Base-by-base conservation (phyloP, 2,888 invertebrate species). In the Melangyna quadrimaculata region DNA sequence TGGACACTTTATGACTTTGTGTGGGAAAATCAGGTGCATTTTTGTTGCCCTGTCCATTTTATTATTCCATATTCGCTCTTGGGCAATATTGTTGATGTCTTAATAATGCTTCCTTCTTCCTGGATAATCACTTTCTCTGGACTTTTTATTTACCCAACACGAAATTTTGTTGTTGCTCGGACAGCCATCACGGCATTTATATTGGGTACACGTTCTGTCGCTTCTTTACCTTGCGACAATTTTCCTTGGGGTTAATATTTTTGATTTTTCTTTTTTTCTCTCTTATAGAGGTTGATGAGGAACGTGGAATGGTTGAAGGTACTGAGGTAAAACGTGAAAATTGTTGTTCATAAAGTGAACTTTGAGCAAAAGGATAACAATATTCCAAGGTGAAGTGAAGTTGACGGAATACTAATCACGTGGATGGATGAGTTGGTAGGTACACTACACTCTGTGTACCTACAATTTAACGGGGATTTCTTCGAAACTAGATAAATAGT, bases 41-140 rank as follows among this genome's bases (percentile, higher is more conserved):
- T 51, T 43, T 45, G 72, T 57, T 22, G 12, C 35, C 9, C 61
- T 69, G 78, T 65, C 57, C 69, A 9, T 70, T 72, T 84, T 84
- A 80, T 84, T 80, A 84, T 84, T 80, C 84, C 67, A 75, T 59
- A 86, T 81, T 86, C 63, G 73, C 72, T 77, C 69, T 72, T 35
- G 51, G 67, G 70, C 45, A 65, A 77, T 67, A 73, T 73, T 70
- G 61, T 81, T 86, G 81, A 86, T 70, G 86, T 81, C 86, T 86
- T 73, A 61, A 86, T 86, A 86, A 86, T 78, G 86, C 86, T 86
- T 86, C 86, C 86, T 86, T 86, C 77, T 86, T 86, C 86, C 86
- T 86, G 86, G 86, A 78, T 51, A 51, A 67, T 51, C 67, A 67
- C 67, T 78, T 51, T 72, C 59, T 51, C 27, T 70, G 57, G 17